Evolutionary conservation across 2,113 vertebrate genomes (phyloP).

Genomic region (Oreotragus oreotragus): DNA sequence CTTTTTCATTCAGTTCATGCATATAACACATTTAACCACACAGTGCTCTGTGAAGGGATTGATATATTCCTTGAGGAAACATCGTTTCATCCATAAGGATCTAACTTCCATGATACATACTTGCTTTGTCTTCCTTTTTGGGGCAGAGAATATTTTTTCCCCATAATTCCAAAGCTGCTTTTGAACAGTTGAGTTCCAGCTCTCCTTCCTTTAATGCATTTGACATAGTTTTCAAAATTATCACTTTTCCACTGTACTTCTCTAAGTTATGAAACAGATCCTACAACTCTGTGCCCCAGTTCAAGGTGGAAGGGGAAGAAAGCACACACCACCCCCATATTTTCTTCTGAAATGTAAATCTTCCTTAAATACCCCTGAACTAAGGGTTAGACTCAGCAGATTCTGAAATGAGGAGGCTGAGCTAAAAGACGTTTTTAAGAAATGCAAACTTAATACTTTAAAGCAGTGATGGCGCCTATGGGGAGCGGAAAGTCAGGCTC

Average conservation of each 20-base stretch:
- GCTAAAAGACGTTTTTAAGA: conserved; percentile 41
- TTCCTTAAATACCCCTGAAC: neutral
- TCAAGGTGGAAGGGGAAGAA: neutral
- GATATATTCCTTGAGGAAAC: neutral
- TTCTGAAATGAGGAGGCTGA: conserved; percentile 20
- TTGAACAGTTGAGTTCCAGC: neutral
- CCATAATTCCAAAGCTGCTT: conserved; percentile 75
- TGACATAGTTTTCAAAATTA: neutral
- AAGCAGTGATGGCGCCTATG: neutral
- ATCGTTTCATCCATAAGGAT: neutral
- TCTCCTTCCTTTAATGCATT: neutral
- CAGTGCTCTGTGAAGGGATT: neutral
- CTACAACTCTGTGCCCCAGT: neutral
- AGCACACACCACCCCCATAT: neutral
- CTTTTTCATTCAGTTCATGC: neutral
- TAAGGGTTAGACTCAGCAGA: neutral
- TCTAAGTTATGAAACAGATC: neutral
- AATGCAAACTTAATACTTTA: conserved; percentile 29
- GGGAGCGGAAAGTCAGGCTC: neutral
- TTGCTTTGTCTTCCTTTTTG: neutral
- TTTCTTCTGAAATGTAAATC: neutral
- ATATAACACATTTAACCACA: neutral
- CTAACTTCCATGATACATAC: neutral
- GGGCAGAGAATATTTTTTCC: neutral
- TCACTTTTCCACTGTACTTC: neutral